Evolutionary conservation across 2,113 vertebrate genomes (phyloP).

Genomic region (Vanacampus margaritifer): DNA sequence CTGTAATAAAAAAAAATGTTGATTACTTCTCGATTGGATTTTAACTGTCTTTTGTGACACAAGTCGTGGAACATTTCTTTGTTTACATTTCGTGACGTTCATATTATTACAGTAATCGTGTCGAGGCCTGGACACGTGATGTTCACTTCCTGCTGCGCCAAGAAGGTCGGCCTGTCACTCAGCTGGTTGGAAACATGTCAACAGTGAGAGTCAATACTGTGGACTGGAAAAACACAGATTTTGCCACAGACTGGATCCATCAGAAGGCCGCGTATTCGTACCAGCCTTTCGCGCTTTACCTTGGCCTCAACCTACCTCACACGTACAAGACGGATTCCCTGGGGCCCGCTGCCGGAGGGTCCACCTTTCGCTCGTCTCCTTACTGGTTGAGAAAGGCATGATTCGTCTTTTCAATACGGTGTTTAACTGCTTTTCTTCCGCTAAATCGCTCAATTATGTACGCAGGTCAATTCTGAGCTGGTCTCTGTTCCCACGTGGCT

Average conservation of each 20-base stretch:
- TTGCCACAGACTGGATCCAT: conserved; percentile 80
- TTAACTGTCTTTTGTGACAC: too few species aligned
- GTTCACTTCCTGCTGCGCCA: conserved; percentile 86
- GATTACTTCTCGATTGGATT: too few species aligned
- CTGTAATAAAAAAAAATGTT: not conserved
- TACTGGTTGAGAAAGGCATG: conserved; percentile 90
- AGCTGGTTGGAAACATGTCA: conserved; percentile 76
- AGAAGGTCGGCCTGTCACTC: conserved; percentile 83
- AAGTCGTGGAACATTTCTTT: too few species aligned
- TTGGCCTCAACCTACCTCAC: conserved; percentile 94
- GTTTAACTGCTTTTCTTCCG: not conserved
- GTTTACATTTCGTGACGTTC: not conserved
- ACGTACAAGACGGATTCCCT: conserved; percentile 84
- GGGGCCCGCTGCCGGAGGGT: conserved; percentile 86
- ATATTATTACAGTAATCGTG: conserved; percentile 80
- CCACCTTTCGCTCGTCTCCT: conserved; percentile 89
- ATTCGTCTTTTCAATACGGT: not conserved
- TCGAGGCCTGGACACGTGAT: conserved; percentile 95
- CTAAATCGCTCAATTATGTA: not conserved
- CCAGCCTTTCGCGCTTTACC: conserved; percentile 85
- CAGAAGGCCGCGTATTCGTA: conserved; percentile 67
- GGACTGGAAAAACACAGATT: conserved; percentile 85
- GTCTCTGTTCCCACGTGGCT: conserved; percentile 87
- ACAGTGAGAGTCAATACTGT: conserved; percentile 78
- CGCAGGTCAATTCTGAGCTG: conserved; percentile 79